Conservation (phyloP, 2,888 invertebrate species). For the Rhabditoides inermis region DNA sequence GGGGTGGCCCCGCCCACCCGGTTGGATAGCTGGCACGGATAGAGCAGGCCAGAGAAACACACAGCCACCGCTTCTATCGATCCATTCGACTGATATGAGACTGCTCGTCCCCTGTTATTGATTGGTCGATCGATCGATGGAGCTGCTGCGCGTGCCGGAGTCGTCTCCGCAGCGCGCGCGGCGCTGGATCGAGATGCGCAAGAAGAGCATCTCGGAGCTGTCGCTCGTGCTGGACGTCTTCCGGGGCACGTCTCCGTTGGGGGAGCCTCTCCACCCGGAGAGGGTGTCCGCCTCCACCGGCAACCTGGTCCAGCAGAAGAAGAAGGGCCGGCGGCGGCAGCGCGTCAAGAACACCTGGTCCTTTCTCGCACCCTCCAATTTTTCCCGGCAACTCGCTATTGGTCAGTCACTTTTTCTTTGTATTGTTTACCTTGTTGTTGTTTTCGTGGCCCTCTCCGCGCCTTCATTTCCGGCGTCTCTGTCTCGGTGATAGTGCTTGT, state of each 20-base stretch:
- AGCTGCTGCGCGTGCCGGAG: conserved; percentile 23
- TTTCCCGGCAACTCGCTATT: conserved; percentile 32
- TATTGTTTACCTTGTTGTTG: too few relatives aligned
- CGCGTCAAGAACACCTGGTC: conserved; percentile 32
- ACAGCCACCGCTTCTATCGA: too few relatives aligned
- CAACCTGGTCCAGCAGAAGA: conserved; percentile 21
- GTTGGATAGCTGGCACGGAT: too few relatives aligned
- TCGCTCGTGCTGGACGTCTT: conserved; percentile 43
- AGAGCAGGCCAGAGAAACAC: too few relatives aligned
- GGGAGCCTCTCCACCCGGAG: conserved; percentile 28
- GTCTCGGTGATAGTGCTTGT: too few relatives aligned
- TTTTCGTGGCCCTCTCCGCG: too few relatives aligned
- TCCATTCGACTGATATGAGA: too few relatives aligned
- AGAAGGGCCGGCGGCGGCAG: conserved; percentile 21
- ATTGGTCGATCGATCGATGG: too few relatives aligned
- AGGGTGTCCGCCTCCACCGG: conserved; percentile 24
- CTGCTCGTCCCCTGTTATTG: too few relatives aligned
- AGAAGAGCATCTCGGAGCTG: conserved; percentile 38
- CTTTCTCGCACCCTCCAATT: conserved; percentile 38
- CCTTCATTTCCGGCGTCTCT: too few relatives aligned
- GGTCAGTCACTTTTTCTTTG: conserved; percentile 30
- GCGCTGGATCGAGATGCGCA: conserved; percentile 22
- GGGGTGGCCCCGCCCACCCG: too few relatives aligned
- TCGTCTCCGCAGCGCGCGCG: conserved; percentile 10
- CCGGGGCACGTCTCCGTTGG: conserved; percentile 21